These are phyloP conservation scores for Bombycilla garrulus DNA, from an alignment of 2,113 vertebrate genomes.

Conservation along the genomic window DNA sequence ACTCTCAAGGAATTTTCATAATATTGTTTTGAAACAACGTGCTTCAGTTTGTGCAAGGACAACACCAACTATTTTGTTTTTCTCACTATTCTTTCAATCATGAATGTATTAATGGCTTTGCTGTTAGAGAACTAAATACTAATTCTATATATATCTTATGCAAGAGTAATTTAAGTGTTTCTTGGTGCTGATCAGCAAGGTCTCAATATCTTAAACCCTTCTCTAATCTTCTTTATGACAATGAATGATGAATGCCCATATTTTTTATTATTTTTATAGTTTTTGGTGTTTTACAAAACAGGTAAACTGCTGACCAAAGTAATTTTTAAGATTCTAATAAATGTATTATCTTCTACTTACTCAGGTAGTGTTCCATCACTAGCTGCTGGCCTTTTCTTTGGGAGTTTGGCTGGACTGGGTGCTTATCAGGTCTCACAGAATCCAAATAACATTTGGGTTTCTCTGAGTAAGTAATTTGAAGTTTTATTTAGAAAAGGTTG, in stretches of 20 bases:
- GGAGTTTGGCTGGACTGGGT: conserved; percentile 89
- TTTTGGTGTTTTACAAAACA: not conserved
- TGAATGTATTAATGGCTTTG: not conserved
- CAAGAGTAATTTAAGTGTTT: not conserved
- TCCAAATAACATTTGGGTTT: conserved; percentile 88
- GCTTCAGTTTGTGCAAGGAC: not conserved
- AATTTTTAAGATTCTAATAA: not conserved
- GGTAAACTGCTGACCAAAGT: not conserved
- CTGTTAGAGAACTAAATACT: not conserved
- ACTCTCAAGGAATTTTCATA: not conserved
- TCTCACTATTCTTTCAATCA: not conserved
- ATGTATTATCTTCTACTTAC: not conserved
- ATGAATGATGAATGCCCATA: not conserved
- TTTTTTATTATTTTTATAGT: not conserved
- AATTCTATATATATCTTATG: not conserved
- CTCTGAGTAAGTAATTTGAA: conserved; percentile 79
- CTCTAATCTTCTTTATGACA: not conserved
- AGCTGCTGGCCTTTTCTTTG: conserved; percentile 90
- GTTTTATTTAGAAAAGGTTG: not conserved
- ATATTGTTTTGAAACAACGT: not conserved
- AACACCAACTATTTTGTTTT: not conserved
- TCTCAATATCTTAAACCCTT: not conserved
- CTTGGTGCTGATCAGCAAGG: not conserved
- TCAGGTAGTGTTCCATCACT: conserved; percentile 90
- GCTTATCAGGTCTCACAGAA: conserved; percentile 92